These are phyloP conservation scores for Hermaeophaga mercurialis DNA, from an alignment of 2,888 invertebrate species.

Conservation along the genomic window DNA sequence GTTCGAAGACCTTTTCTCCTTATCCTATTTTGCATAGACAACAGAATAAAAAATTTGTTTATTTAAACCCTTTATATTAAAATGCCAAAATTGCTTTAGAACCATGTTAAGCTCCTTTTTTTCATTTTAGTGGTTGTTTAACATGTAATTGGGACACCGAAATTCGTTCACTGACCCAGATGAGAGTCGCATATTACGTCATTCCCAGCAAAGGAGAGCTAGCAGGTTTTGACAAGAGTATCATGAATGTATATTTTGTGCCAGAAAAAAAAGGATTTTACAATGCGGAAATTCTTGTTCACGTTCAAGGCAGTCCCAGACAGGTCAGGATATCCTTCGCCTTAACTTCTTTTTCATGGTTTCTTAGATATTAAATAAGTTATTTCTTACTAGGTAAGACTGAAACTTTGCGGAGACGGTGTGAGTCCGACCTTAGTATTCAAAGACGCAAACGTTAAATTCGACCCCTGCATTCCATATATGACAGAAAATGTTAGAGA, in stretches of 20 bases:
- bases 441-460: conserved; percentile 61
- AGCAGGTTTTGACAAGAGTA: conserved; percentile 59
- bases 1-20: no score
- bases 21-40: no score
- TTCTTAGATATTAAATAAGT: not conserved
- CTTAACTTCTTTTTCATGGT: no score
- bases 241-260: conserved; percentile 64
- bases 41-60: no score
- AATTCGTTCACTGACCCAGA: conserved; percentile 51
- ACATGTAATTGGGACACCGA: conserved; percentile 63
- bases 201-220: conserved; percentile 59
- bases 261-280: conserved; percentile 60
- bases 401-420: conserved; percentile 62
- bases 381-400: conserved; percentile 24
- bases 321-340: not conserved
- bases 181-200: conserved; percentile 44
- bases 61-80: no score
- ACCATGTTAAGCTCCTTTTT: no score
- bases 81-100: no score
- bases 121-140: conserved; percentile 61
- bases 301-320: conserved; percentile 60
- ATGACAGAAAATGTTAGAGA: conserved; percentile 62
- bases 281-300: conserved; percentile 48
- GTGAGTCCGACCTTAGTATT: conserved; percentile 62
- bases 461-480: conserved; percentile 69